Evolutionary conservation across 64 coral and sea anemone species (phyloP).

Genomic region (Montipora efflorescens): DNA sequence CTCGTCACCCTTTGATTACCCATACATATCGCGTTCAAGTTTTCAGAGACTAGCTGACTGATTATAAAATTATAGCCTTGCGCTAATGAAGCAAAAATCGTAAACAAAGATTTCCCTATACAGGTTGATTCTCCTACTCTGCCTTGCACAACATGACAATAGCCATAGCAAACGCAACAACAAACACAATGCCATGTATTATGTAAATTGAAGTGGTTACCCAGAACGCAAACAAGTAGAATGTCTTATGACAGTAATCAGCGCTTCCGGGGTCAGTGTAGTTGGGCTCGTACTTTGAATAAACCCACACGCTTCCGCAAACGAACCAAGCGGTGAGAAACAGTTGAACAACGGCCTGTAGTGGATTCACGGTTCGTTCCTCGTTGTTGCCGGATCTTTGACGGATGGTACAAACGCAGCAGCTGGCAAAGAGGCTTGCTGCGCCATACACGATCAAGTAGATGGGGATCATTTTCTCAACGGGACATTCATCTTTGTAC

Average conservation of each 20-base stretch:
- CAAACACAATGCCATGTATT: neutral
- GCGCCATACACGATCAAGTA: slow-evolving; percentile 63
- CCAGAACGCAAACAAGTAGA: slow-evolving; percentile 71
- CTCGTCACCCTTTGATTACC: no score
- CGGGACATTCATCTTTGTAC: slow-evolving; percentile 47
- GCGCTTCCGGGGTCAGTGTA: slow-evolving; percentile 25
- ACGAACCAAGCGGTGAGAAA: slow-evolving; percentile 60
- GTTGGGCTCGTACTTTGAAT: slow-evolving; percentile 49
- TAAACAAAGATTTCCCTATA: no score
- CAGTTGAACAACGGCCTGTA: slow-evolving; percentile 2
- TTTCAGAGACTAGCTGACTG: no score
- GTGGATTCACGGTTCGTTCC: neutral
- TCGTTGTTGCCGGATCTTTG: neutral
- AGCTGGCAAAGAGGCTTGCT: neutral
- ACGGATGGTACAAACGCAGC: neutral
- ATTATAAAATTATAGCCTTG: no score
- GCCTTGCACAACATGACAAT: slow-evolving; percentile 48
- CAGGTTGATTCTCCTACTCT: neutral
- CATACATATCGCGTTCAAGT: no score
- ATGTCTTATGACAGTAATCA: slow-evolving; percentile 36
- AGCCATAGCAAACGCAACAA: neutral
- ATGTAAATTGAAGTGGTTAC: neutral
- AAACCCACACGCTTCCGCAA: slow-evolving; percentile 61
- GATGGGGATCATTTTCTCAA: slow-evolving; percentile 51
- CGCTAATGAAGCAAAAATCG: no score